Conservation (phyloP, 2,888 invertebrate species). For the Blomia tropicalis region DNA sequence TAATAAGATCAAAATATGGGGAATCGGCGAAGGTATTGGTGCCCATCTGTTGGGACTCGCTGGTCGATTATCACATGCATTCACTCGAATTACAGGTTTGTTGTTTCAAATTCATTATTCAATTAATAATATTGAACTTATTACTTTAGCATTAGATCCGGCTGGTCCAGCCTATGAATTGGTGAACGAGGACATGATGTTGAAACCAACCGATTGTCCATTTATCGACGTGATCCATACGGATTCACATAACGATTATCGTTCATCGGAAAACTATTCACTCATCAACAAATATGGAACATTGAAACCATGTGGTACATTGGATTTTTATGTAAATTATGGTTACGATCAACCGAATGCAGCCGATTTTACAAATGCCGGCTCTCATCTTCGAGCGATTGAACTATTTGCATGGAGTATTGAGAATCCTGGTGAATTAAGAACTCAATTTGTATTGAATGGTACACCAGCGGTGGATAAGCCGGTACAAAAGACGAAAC, state of each 20-base stretch:
- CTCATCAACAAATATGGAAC: slow-evolving; percentile 24
- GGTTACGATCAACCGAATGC: slow-evolving; percentile 25
- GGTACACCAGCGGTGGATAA: slow-evolving; percentile 18
- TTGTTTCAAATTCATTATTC: not conserved
- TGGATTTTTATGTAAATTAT: slow-evolving; percentile 23
- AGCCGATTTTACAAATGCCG: slow-evolving; percentile 21
- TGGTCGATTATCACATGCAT: slow-evolving; percentile 19
- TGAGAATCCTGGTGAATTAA: slow-evolving; percentile 24
- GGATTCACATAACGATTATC: slow-evolving; percentile 18
- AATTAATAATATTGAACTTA: not conserved
- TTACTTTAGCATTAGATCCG: slow-evolving; percentile 16
- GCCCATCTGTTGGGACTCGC: slow-evolving; percentile 23
- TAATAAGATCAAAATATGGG: slow-evolving; percentile 20
- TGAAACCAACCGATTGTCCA: slow-evolving; percentile 14
- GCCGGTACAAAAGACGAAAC: slow-evolving; percentile 14
- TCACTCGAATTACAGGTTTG: slow-evolving; percentile 21
- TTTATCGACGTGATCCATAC: slow-evolving; percentile 22
- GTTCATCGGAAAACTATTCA: slow-evolving; percentile 19
- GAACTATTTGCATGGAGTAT: slow-evolving; percentile 23
- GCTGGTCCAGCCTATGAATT: slow-evolving; percentile 20
- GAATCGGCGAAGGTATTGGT: slow-evolving; percentile 21
- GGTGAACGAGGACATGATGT: slow-evolving; percentile 23
- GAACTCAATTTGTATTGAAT: slow-evolving; percentile 18
- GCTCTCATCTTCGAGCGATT: slow-evolving; percentile 18
- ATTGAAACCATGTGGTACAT: slow-evolving; percentile 13